Base-by-base conservation (phyloP, 2,888 invertebrate genomes). In the Geotrupes spiniger region DNA sequence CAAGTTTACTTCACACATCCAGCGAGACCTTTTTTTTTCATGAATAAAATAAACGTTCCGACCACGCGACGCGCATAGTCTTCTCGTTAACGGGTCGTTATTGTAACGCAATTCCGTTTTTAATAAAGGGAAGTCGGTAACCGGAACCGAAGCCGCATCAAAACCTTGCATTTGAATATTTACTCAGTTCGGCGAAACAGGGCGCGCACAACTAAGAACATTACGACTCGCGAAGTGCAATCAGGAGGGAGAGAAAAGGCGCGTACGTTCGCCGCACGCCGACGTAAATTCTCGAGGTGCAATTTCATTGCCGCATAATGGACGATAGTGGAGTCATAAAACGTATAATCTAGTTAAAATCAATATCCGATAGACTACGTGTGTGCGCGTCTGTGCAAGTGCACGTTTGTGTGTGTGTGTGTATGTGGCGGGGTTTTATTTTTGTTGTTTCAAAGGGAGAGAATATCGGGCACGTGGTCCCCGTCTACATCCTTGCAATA, bases 351-450 rank as follows among this genome's bases (percentile, higher is more conserved):
- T 33, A 33, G 14, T 33, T 33, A 9, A 14, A 33, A 33, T 33
- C 33, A 33, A 33, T 33, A 33, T 33, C 33, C 33, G 33, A 33
- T 33, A 12, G 33, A 33, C 29, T 29, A 11, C n/a, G n/a, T n/a
- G n/a, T n/a, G n/a, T n/a, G n/a, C n/a, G 21, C 6, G 21, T 21
- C 4, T 21, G 6, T 21, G 6, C 4, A 4, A 21, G 21, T 4
- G 21, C 3, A 21, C 21, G 21, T 21, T 3, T 4, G 21, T 6
- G 21, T 6, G 3, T 21, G 21, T 6, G 3, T 21, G 21, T 21
- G 6, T 21, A 6, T 21, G 6, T 21, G 6, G 21, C 6, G 10
- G 12, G 11, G 33, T 12, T 33, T 33, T 15, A 15, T 14, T 33
- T 33, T 33, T 33, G 15, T 33, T 33, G 33, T 33, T 33, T 33